These are phyloP conservation scores for Diorhabda sublineata DNA, from an alignment of 1,140 invertebrate genomes.

Conservation along the genomic window DNA sequence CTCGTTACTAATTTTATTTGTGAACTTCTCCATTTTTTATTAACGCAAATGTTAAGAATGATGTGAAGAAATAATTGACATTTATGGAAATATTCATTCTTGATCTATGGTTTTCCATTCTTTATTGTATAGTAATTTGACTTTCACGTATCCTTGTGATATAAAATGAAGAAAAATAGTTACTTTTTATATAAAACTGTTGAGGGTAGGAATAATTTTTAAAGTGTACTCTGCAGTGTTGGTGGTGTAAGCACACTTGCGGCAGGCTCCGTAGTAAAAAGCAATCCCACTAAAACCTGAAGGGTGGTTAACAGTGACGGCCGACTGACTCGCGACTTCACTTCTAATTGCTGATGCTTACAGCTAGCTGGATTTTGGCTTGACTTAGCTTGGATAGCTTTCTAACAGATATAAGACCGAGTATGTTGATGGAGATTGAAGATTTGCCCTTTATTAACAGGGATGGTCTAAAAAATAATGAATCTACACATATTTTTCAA, in stretches of 20 bases:
- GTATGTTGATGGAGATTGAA: constrained; percentile 18
- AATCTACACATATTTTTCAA: no score
- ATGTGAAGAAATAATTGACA: no score
- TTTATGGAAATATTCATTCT: no score
- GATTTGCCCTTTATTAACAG: neutral
- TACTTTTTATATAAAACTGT: neutral
- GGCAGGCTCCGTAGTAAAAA: constrained; percentile 13
- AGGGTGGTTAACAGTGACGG: constrained; percentile 13
- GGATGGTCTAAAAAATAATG: neutral
- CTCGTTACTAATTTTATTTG: no score
- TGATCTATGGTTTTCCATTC: no score
- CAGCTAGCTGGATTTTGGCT: constrained; percentile 11
- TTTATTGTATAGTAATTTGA: no score
- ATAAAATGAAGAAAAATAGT: neutral
- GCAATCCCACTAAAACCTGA: constrained; percentile 20
- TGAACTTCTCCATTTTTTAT: no score
- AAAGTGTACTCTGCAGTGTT: neutral
- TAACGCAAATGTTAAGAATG: no score
- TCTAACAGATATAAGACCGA: constrained; percentile 10
- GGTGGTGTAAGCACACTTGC: neutral
- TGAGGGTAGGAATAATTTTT: neutral
- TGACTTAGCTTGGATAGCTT: constrained; percentile 6
- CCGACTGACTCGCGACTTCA: constrained; percentile 16
- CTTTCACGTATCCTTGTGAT: no score
- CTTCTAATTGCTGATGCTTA: constrained; percentile 23